Base-by-base conservation (phyloP, 1,140 invertebrate genomes). In the Heliconius eleuchia region DNA sequence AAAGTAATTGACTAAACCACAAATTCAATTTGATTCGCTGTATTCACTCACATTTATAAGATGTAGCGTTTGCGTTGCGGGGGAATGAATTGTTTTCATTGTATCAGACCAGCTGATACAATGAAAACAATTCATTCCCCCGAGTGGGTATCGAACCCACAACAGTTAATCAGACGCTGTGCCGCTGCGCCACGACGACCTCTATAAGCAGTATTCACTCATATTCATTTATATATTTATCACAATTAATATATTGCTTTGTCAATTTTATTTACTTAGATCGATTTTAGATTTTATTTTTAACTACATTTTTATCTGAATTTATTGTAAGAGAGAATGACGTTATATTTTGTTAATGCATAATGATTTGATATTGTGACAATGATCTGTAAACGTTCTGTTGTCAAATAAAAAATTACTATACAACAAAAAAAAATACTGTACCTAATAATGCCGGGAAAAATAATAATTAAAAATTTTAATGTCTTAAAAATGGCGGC, bases 231-330 rank as follows among this genome's bases (percentile, higher is more conserved):
- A 55, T 57, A 23, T 13, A 23, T 66, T 66, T 66, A 66, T 66
- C 60, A 66, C 60, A 66, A 66, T 66, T 30, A 27, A 66, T 30
- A 66, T 66, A 66, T 66, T 66, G 60, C 60, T 66, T 66, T 66
- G 60, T 66, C 60, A 66, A n/a, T 66, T 30, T 66, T 66, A 66
- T 30, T 60, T 30, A 66, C 60, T 66, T 66, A 66, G 27, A 66
- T 66, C 4, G 60, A 66, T 66, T 16, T 66, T 66, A 27, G 1
- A 66, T 16, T 30, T 66, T 66, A 66, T 27, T 66, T 60, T 66
- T 30, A 66, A 66, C 30, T 9, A 23, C 11, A 23, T 23, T 57
- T 57, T 23, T 23, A 57, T 23, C 13, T 27, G 23, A 30, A 66
- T 66, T 30, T 66, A 19, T 19, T 52, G 27, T 27, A 16, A 30